Percentiles rank a stretch among this genome's conserved stretches.
Conservation (phyloP, 2,888 invertebrate genomes). For the Candidula unifasciata region DNA sequence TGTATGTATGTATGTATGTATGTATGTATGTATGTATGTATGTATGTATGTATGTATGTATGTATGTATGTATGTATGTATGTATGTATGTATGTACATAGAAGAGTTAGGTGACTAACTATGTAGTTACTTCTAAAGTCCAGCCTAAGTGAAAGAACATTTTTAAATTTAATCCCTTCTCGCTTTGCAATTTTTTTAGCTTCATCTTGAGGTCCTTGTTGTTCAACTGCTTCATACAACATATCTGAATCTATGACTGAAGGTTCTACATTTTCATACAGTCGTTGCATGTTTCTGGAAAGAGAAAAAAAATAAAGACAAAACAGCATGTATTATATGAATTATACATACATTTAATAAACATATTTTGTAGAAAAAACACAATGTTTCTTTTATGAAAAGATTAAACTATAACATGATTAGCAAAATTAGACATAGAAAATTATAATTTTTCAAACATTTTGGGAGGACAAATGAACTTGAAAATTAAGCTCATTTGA, state of each 20-base stretch:
- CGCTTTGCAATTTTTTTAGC: slow-evolving; percentile 85
- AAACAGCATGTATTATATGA: background rate
- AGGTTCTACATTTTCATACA: slow-evolving; percentile 78
- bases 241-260: slow-evolving; percentile 86
- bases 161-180: slow-evolving; percentile 87
- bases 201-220: slow-evolving; percentile 88
- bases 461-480: too few relatives aligned
- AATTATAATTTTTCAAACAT: too few relatives aligned
- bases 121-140: slow-evolving; percentile 85
- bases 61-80: slow-evolving; percentile 20
- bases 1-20: too few relatives aligned
- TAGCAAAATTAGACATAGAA: too few relatives aligned
- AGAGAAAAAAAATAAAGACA: background rate
- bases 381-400: too few relatives aligned
- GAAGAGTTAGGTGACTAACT: background rate
- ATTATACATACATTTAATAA: background rate
- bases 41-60: background rate
- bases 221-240: slow-evolving; percentile 85
- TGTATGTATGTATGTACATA: background rate
- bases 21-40: background rate
- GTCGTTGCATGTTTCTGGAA: slow-evolving; percentile 70
- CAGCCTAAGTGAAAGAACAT: slow-evolving; percentile 85
- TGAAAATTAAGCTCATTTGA: too few relatives aligned
- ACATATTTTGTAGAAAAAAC: too few relatives aligned
- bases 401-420: too few relatives aligned